A percentile compares a stretch with the other conserved stretches of the same genome.
Conservation (phyloP, 2,888 invertebrate species). For the Drosophila glabriapex region DNA sequence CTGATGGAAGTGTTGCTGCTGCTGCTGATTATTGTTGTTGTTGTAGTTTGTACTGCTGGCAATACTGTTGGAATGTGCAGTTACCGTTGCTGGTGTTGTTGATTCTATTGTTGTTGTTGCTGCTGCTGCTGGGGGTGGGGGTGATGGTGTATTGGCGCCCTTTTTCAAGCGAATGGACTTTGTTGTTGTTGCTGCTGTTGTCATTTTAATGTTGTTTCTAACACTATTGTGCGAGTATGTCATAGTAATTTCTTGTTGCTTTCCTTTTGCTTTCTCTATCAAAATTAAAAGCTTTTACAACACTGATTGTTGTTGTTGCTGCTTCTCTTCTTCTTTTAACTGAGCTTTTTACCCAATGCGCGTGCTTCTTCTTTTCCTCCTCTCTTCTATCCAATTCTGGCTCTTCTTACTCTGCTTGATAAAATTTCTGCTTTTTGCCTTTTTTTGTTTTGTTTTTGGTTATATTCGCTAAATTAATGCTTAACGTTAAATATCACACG, state of each 20-base stretch:
- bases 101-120: constrained; percentile 71
- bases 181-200: constrained; percentile 81
- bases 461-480: constrained; percentile 83
- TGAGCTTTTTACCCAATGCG: constrained; percentile 43
- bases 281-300: constrained; percentile 31
- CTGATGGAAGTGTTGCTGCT: constrained; percentile 59
- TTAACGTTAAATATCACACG: constrained; percentile 85
- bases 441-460: constrained; percentile 68
- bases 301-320: constrained; percentile 14
- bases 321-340: constrained; percentile 19
- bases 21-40: constrained; percentile 9
- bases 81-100: constrained; percentile 76
- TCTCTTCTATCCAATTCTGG: constrained; percentile 40
- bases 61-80: constrained; percentile 86
- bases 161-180: constrained; percentile 82
- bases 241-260: constrained; percentile 77
- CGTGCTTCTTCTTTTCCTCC: constrained; percentile 19
- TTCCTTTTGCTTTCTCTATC: constrained; percentile 50
- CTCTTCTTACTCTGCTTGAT: constrained; percentile 47
- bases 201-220: constrained; percentile 85
- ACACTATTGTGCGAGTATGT: constrained; percentile 86
- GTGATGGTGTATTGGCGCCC: constrained; percentile 58
- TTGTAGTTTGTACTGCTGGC: constrained; percentile 84
- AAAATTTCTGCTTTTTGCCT: constrained; percentile 72
- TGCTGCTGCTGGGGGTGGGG: constrained; percentile 48